Conservation (phyloP, 2,888 invertebrate genomes). For the Pharmacophagus antenor region DNA sequence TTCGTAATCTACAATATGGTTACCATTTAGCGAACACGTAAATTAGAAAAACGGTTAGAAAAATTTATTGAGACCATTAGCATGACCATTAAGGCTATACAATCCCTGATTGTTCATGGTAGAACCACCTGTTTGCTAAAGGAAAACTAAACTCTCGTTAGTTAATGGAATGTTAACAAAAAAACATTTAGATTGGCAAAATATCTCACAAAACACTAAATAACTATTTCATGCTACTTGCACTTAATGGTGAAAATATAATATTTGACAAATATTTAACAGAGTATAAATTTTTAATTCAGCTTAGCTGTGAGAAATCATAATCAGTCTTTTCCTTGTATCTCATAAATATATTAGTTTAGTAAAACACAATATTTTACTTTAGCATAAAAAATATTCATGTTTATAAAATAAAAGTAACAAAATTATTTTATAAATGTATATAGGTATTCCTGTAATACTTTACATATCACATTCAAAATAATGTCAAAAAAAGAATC, state of each 20-base stretch:
- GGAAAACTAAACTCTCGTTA: slow-evolving; percentile 7
- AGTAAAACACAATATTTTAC: too few species aligned
- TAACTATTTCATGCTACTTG: not conserved
- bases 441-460: too few species aligned
- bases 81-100: slow-evolving; percentile 19
- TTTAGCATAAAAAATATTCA: too few species aligned
- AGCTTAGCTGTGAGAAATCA: not conserved
- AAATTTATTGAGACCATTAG: slow-evolving; percentile 24
- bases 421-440: too few species aligned
- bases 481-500: too few species aligned
- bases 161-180: slow-evolving; percentile 16
- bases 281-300: not conserved
- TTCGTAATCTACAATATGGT: not conserved
- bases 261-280: too few species aligned
- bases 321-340: too few species aligned
- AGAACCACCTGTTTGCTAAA: slow-evolving; percentile 11
- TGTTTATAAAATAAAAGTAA: too few species aligned
- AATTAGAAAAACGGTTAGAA: slow-evolving; percentile 16
- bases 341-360: too few species aligned
- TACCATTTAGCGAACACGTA: not conserved
- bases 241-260: not conserved
- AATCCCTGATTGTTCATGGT: slow-evolving; percentile 20
- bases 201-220: not conserved
- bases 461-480: too few species aligned
- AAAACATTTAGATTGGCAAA: not conserved